Evolutionary conservation across 2,113 vertebrate species (phyloP).

Genomic region (Martes martes): DNA sequence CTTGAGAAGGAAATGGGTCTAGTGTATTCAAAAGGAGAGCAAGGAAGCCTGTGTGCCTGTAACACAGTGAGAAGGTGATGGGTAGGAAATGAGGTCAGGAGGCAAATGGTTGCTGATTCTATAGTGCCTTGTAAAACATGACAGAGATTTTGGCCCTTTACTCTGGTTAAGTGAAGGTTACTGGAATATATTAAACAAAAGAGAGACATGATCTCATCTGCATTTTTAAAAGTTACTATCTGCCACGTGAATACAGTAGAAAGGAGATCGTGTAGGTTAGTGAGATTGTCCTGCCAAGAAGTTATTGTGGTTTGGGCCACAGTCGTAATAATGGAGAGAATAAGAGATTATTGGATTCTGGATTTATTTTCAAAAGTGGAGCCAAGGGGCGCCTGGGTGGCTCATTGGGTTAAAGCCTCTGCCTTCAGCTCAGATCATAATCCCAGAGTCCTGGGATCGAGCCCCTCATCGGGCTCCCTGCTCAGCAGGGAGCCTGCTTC

Average conservation of each 20-base stretch:
- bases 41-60: not conserved
- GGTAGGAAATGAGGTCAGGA: not conserved
- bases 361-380: not conserved
- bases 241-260: not conserved
- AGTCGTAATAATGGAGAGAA: not conserved
- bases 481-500: too few species aligned
- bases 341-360: not conserved
- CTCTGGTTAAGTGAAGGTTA: not conserved
- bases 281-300: not conserved
- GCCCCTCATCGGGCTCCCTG: too few species aligned
- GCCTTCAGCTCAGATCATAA: too few species aligned
- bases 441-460: too few species aligned
- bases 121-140: not conserved
- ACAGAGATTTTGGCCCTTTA: not conserved
- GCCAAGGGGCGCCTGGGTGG: not conserved
- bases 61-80: not conserved
- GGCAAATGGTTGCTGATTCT: not conserved
- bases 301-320: not conserved
- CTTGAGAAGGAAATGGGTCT: not conserved
- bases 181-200: not conserved
- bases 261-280: not conserved
- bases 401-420: too few species aligned
- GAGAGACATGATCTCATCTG: not conserved
- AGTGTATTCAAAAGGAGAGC: not conserved
- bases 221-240: not conserved